Conservation (phyloP, 2,113 vertebrate species). For the Eulacestoma nigropectus region DNA sequence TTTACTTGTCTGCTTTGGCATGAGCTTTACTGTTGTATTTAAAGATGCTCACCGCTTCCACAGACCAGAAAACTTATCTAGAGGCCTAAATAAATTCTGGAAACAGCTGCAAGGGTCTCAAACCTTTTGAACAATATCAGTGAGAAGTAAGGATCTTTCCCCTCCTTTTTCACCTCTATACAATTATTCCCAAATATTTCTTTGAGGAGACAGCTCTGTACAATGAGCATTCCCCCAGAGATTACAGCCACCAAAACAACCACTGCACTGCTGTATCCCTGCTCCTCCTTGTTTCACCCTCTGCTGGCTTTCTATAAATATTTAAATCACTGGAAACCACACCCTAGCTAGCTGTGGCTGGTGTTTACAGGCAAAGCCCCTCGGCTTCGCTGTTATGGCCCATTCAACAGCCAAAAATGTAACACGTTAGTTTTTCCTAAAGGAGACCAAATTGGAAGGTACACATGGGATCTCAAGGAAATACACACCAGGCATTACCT, state of each 20-base stretch:
- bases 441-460: not conserved
- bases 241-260: not conserved
- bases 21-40: not conserved
- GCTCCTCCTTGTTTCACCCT: not conserved
- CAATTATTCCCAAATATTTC: not conserved
- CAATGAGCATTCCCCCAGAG: not conserved
- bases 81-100: not conserved
- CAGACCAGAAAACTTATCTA: not conserved
- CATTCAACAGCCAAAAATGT: not conserved
- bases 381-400: not conserved
- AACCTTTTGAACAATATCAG: not conserved
- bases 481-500: not conserved
- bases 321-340: conserved; percentile 4
- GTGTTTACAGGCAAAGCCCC: not conserved
- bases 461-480: not conserved
- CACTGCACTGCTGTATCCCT: not conserved
- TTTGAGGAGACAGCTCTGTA: not conserved
- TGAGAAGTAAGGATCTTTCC: not conserved
- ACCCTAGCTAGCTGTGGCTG: conserved; percentile 3
- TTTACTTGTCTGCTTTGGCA: not conserved
- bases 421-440: not conserved
- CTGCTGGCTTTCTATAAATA: not conserved
- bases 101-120: not conserved
- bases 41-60: not conserved
- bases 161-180: not conserved